Conservation (phyloP, 2,888 invertebrate genomes). For the Oligia strigilis region DNA sequence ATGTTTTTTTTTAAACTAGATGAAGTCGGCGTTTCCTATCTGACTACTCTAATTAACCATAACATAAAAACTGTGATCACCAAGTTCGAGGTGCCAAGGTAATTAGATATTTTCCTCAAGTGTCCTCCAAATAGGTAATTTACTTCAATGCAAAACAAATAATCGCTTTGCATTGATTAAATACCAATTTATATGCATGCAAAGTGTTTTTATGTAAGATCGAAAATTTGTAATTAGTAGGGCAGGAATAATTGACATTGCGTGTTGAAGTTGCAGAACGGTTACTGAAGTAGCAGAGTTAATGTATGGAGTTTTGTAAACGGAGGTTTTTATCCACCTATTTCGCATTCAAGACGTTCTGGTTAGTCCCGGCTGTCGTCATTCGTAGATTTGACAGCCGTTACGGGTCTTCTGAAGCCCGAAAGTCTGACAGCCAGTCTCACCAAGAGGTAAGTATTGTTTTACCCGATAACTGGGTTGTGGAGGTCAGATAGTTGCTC, state of each 20-base stretch:
- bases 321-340: background rate
- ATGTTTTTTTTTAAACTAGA: too few relatives aligned
- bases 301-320: background rate
- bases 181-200: conserved; percentile 36
- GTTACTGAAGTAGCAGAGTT: background rate
- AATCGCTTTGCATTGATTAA: conserved; percentile 34
- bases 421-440: background rate
- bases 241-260: conserved; percentile 24
- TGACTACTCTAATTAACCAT: too few relatives aligned
- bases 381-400: background rate
- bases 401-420: background rate
- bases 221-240: conserved; percentile 22
- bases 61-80: conserved; percentile 1
- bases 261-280: conserved; percentile 21
- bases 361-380: background rate
- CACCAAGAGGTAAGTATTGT: background rate
- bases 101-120: background rate
- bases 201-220: conserved; percentile 36
- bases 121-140: conserved; percentile 15
- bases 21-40: too few relatives aligned
- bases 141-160: conserved; percentile 13
- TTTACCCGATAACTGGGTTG: background rate
- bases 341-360: background rate
- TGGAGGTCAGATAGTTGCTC: background rate
- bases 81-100: conserved; percentile 4